Conservation (phyloP, 2,888 invertebrate species). For the Pachymerium ferrugineum region DNA sequence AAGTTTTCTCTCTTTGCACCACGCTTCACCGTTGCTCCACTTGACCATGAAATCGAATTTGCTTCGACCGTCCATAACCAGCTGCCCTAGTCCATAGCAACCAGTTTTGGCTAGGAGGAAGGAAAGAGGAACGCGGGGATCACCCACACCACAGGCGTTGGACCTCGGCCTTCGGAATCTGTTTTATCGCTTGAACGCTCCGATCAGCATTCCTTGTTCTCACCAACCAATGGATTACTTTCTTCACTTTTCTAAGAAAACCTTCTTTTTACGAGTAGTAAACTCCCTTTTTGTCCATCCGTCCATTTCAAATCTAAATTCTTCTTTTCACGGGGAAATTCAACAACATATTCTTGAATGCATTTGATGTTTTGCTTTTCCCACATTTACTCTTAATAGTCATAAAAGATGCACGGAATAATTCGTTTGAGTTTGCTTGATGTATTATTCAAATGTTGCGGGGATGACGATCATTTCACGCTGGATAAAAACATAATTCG, state of each 20-base stretch:
- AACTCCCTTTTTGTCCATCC: background rate
- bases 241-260: background rate
- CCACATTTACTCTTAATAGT: background rate
- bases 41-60: slow-evolving; percentile 21
- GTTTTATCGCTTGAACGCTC: slow-evolving; percentile 18
- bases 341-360: no score
- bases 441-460: no score
- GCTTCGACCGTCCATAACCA: slow-evolving; percentile 21
- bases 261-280: background rate
- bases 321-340: no score
- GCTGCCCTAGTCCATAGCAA: slow-evolving; percentile 18
- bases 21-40: slow-evolving; percentile 18
- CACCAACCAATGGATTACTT: slow-evolving; percentile 16
- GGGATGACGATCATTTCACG: no score
- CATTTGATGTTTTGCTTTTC: background rate
- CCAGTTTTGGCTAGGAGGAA: slow-evolving; percentile 10
- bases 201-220: slow-evolving; percentile 21
- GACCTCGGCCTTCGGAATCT: slow-evolving; percentile 3
- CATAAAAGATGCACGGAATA: no score
- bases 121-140: background rate
- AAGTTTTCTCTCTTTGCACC: slow-evolving; percentile 12
- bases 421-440: no score
- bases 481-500: no score
- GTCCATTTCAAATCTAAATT: background rate
- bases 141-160: slow-evolving; percentile 6